Conservation (phyloP, 2,888 invertebrate genomes). For the Rhamnusium bicolor region DNA sequence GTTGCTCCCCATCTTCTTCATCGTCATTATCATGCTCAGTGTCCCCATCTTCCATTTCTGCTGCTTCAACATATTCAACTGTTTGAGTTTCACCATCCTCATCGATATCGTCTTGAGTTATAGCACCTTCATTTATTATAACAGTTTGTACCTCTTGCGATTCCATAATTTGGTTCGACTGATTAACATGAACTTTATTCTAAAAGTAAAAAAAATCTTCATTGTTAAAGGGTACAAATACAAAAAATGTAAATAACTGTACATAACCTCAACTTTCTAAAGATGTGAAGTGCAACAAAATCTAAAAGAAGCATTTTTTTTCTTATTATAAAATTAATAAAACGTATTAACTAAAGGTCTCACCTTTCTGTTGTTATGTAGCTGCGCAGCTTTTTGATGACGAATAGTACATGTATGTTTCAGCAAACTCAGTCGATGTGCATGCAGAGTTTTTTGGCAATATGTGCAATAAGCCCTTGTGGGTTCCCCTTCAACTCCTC, state of each 20-base stretch:
- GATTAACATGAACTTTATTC: slow-evolving; percentile 38
- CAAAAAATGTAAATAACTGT: not conserved
- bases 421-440: slow-evolving; percentile 74
- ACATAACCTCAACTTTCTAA: not conserved
- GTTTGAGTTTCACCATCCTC: slow-evolving; percentile 35
- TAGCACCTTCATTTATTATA: slow-evolving; percentile 14
- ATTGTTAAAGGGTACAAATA: not conserved
- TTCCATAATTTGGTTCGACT: slow-evolving; percentile 20
- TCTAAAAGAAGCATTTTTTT: not conserved
- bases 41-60: slow-evolving; percentile 39
- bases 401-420: slow-evolving; percentile 77
- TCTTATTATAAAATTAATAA: not conserved
- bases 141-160: slow-evolving; percentile 17
- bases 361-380: slow-evolving; percentile 48
- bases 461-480: slow-evolving; percentile 75
- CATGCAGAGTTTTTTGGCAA: slow-evolving; percentile 75
- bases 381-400: slow-evolving; percentile 73
- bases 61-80: slow-evolving; percentile 38
- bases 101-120: slow-evolving; percentile 26
- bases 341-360: not conserved
- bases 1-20: slow-evolving; percentile 60
- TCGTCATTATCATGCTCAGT: slow-evolving; percentile 57
- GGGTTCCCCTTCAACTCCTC: slow-evolving; percentile 72
- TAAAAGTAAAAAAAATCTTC: not conserved
- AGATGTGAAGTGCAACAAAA: not conserved